A percentile compares a stretch with the other conserved stretches of the same genome.
Conservation (phyloP, 2,113 vertebrate genomes). For the Coryphaenoides rupestris region DNA sequence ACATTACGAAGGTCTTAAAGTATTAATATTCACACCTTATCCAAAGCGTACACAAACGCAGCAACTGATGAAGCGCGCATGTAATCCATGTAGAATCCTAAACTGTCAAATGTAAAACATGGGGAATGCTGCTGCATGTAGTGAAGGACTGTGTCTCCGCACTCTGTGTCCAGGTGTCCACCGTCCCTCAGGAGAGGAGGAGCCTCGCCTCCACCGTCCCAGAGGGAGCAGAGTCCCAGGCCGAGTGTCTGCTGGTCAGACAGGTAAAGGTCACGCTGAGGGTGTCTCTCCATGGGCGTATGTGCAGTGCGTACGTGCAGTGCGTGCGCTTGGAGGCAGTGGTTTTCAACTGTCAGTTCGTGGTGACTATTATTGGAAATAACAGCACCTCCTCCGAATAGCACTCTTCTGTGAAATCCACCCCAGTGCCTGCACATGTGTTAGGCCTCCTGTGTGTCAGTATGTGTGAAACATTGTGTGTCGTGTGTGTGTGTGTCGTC, state of each 20-base stretch:
- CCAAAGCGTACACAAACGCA: neutral
- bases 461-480: neutral
- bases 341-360: too few relatives aligned
- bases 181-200: slow-evolving; percentile 84
- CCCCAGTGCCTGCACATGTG: too few relatives aligned
- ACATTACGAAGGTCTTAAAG: too few relatives aligned
- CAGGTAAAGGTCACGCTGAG: slow-evolving; percentile 76
- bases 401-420: too few relatives aligned
- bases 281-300: neutral
- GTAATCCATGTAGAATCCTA: too few relatives aligned
- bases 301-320: slow-evolving; percentile 2
- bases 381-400: too few relatives aligned
- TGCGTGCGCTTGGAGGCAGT: too few relatives aligned
- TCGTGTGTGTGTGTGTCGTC: slow-evolving; percentile 7
- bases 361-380: too few relatives aligned
- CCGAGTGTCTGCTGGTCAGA: slow-evolving; percentile 93
- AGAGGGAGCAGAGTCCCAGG: slow-evolving; percentile 85
- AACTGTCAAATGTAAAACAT: too few relatives aligned
- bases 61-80: too few relatives aligned
- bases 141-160: neutral
- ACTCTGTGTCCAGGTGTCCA: slow-evolving; percentile 75
- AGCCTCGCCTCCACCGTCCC: slow-evolving; percentile 90
- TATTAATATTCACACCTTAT: neutral
- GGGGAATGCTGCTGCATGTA: too few relatives aligned
- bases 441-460: slow-evolving; percentile 3